phyloP scores from a whole-genome alignment of 2,888 invertebrate genomes.

The Drymonia ruficornis region DNA sequence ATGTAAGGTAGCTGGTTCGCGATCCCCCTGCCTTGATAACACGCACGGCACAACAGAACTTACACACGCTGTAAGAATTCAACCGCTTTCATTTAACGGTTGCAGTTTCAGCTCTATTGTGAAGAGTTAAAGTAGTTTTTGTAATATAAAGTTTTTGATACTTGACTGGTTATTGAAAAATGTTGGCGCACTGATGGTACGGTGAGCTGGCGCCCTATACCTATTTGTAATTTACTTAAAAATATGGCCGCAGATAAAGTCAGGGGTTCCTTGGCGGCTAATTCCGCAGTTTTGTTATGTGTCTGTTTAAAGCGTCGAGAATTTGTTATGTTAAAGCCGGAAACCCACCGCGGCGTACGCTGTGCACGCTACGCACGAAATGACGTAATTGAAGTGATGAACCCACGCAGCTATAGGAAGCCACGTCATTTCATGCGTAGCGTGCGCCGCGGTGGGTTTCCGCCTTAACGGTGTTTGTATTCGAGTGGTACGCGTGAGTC shows the following conservation, averaged over 20 bases:
- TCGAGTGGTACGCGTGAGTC: slow-evolving; percentile 13
- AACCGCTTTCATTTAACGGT: background rate
- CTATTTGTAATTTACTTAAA: slow-evolving; percentile 84
- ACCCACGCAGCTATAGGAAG: too few relatives aligned
- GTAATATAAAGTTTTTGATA: background rate
- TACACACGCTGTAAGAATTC: background rate
- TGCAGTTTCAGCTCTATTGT: background rate
- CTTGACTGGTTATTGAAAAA: background rate
- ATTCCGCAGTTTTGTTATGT: slow-evolving; percentile 61
- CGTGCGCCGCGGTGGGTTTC: too few relatives aligned
- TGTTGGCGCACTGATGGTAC: slow-evolving; percentile 52
- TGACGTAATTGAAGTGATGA: too few relatives aligned
- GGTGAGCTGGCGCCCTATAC: slow-evolving; percentile 63
- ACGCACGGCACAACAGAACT: slow-evolving; percentile 75
- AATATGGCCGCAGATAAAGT: slow-evolving; percentile 77
- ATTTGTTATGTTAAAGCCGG: slow-evolving; percentile 51
- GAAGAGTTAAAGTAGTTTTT: background rate
- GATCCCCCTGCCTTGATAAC: slow-evolving; percentile 79
- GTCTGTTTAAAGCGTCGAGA: slow-evolving; percentile 51
- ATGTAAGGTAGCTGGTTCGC: slow-evolving; percentile 60
- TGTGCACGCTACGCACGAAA: too few relatives aligned
- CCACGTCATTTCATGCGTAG: too few relatives aligned
- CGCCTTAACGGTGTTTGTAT: slow-evolving; percentile 32
- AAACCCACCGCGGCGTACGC: too few relatives aligned
- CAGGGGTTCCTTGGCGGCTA: slow-evolving; percentile 65